Percentiles rank a stretch among this genome's conserved stretches.
These are phyloP conservation scores for Pachycephala philippinensis DNA, from an alignment of 2,113 vertebrate species.

Conservation along the genomic window DNA sequence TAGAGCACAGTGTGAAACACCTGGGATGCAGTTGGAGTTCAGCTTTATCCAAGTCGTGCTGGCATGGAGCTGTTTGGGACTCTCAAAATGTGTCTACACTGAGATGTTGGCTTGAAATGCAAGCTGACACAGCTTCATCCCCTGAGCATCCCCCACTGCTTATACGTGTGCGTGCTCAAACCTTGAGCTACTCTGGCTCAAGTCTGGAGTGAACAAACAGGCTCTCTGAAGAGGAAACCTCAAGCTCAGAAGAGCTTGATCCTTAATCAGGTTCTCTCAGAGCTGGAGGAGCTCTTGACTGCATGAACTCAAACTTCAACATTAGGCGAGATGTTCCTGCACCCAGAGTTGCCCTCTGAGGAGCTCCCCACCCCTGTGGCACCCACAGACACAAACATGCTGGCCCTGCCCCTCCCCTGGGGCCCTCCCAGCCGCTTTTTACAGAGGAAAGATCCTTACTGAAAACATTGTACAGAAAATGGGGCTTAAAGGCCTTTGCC, in stretches of 20 bases:
- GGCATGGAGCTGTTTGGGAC: neutral
- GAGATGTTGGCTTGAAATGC: neutral
- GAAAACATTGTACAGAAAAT: neutral
- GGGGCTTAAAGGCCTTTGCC: neutral
- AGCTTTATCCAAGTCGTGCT: neutral
- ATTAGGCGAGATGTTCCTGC: neutral
- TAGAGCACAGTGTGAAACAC: neutral
- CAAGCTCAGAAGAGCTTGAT: neutral
- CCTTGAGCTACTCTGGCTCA: neutral
- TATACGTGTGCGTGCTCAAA: neutral
- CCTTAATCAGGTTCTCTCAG: neutral
- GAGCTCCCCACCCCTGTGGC: neutral
- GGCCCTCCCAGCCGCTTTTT: neutral
- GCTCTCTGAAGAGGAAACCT: neutral
- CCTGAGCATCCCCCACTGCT: neutral
- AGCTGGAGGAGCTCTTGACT: neutral
- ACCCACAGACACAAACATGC: neutral
- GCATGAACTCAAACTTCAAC: neutral
- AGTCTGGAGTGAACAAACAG: neutral
- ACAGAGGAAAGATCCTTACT: neutral
- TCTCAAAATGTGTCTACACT: neutral
- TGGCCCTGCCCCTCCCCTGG: neutral
- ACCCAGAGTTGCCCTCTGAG: neutral
- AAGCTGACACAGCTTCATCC: neutral
- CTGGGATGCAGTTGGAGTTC: neutral